These are phyloP conservation scores for Nemotelus nigrinus DNA, from an alignment of 2,888 invertebrate genomes.

Conservation along the genomic window DNA sequence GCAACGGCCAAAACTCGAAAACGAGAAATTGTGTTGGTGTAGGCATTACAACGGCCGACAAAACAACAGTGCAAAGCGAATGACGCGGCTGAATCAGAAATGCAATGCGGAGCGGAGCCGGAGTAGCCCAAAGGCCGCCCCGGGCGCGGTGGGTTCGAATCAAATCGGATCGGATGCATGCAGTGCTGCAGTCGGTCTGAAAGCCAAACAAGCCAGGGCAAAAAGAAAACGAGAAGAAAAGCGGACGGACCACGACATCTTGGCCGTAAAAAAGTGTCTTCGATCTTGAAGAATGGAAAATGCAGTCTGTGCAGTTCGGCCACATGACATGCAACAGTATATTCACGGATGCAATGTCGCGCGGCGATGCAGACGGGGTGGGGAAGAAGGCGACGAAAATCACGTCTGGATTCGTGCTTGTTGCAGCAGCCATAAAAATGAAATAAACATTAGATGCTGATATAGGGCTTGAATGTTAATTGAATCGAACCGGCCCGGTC, in stretches of 20 bases:
- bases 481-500: not conserved
- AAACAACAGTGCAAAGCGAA: conserved; percentile 3
- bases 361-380: not conserved
- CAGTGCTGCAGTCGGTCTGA: not conserved
- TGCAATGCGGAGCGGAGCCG: not conserved
- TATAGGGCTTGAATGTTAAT: conserved; percentile 23
- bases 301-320: conserved; percentile 4
- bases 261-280: conserved; percentile 23
- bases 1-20: conserved; percentile 14
- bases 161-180: conserved; percentile 17
- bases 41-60: not conserved
- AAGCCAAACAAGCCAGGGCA: not conserved
- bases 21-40: conserved; percentile 42
- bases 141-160: not conserved
- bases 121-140: not conserved
- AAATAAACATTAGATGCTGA: conserved; percentile 10
- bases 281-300: conserved; percentile 18
- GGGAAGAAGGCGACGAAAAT: not conserved
- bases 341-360: not conserved
- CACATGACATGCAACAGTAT: not conserved
- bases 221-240: conserved; percentile 10
- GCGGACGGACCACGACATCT: not conserved
- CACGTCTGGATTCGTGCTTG: not conserved
- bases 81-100: conserved; percentile 21
- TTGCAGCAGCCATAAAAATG: not conserved